Evolutionary conservation across 2,888 invertebrate species (phyloP).

Genomic region (Archips xylosteana): DNA sequence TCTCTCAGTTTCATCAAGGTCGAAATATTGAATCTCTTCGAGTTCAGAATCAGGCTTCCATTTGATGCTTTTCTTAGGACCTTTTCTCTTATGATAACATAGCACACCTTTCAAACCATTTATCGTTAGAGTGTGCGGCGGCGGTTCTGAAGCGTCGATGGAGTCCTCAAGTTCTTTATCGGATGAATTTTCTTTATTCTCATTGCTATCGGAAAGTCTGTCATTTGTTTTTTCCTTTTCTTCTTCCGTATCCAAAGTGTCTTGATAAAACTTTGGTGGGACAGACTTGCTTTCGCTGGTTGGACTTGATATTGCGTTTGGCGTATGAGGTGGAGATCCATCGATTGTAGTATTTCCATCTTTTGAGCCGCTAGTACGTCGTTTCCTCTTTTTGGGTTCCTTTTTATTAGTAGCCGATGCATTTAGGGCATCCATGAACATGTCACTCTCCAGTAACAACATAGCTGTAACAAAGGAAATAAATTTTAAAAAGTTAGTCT

Average conservation of each 20-base stretch:
- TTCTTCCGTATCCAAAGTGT: slow-evolving; percentile 91
- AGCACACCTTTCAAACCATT: slow-evolving; percentile 91
- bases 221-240: slow-evolving; percentile 78
- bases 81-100: slow-evolving; percentile 90
- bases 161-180: slow-evolving; percentile 67
- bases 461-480: slow-evolving; percentile 86
- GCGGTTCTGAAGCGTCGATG: slow-evolving; percentile 66
- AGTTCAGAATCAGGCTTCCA: slow-evolving; percentile 94
- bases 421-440: slow-evolving; percentile 96
- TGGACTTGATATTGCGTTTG: slow-evolving; percentile 79
- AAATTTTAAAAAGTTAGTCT: not conserved
- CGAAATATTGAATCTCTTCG: slow-evolving; percentile 95
- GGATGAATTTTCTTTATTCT: slow-evolving; percentile 52
- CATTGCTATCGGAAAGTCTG: slow-evolving; percentile 61
- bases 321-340: slow-evolving; percentile 84
- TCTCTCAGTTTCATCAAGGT: slow-evolving; percentile 97
- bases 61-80: slow-evolving; percentile 91
- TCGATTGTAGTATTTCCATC: slow-evolving; percentile 84
- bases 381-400: slow-evolving; percentile 92
- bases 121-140: slow-evolving; percentile 71
- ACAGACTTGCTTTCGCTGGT: slow-evolving; percentile 78
- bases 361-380: slow-evolving; percentile 89
- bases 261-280: slow-evolving; percentile 95
- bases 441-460: slow-evolving; percentile 94
- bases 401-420: slow-evolving; percentile 91